Percentiles rank a stretch among this genome's conserved stretches.
Evolutionary conservation across 1,140 invertebrate species (phyloP).

Genomic region (Drosophila guanche): DNA sequence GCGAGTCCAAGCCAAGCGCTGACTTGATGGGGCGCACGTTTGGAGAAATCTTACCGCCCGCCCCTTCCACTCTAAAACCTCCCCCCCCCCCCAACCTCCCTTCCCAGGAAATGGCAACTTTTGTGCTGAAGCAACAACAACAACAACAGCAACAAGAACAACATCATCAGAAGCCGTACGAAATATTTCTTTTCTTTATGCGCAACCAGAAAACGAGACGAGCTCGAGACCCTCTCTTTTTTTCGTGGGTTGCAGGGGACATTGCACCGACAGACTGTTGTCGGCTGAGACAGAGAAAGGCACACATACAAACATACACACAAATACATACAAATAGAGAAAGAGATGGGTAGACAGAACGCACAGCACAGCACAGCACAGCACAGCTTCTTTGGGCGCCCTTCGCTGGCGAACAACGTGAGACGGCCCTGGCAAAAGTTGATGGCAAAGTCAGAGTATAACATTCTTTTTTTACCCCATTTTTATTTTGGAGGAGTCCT

Average conservation of each 20-base stretch:
- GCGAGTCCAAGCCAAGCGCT: constrained; percentile 59
- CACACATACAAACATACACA: no score
- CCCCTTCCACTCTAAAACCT: constrained; percentile 45
- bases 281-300: constrained; percentile 1
- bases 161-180: constrained; percentile 55
- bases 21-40: no score
- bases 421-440: constrained; percentile 66
- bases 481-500: constrained; percentile 53
- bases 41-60: no score
- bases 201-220: constrained; percentile 58
- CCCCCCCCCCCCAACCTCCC: no score
- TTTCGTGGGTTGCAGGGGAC: constrained; percentile 53
- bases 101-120: constrained; percentile 73
- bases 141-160: constrained; percentile 27
- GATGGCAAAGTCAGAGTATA: constrained; percentile 66
- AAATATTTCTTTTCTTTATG: constrained; percentile 81
- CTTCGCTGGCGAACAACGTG: constrained; percentile 51
- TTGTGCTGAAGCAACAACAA: constrained; percentile 60
- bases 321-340: no score
- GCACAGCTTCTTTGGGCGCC: constrained; percentile 69
- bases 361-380: constrained; percentile 59
- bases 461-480: constrained; percentile 18
- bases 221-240: constrained; percentile 66
- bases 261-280: constrained; percentile 59
- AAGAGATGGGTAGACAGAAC: constrained; percentile 36